phyloP scores from a whole-genome alignment of 2,113 vertebrate genomes.

The Panurus biarmicus region DNA sequence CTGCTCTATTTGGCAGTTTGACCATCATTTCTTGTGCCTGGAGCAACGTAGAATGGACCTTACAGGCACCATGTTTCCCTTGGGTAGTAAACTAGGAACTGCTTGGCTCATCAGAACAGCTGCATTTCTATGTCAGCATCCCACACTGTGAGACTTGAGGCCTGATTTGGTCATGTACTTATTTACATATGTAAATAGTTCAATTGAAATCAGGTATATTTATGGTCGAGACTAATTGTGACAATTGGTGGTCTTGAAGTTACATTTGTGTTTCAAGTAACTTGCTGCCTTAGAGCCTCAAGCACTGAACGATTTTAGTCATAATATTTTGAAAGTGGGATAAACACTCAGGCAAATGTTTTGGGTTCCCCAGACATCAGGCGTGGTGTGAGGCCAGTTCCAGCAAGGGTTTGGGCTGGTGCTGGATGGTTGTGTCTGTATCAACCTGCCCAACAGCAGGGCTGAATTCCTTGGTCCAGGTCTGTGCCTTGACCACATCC shows the following conservation, averaged over 20 bases:
- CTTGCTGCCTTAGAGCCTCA: background rate
- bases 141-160: background rate
- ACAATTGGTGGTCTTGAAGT: slow-evolving; percentile 17
- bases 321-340: slow-evolving; percentile 50
- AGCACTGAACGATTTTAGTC: slow-evolving; percentile 17
- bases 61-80: background rate
- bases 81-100: background rate
- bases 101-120: background rate
- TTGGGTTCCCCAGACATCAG: background rate
- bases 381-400: background rate
- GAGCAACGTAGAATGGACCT: background rate
- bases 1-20: background rate
- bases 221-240: background rate
- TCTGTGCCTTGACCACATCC: background rate
- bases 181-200: background rate
- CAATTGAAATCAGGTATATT: background rate
- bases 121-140: background rate
- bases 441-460: background rate
- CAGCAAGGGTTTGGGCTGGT: background rate
- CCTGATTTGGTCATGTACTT: background rate
- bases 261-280: background rate
- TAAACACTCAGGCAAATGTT: slow-evolving; percentile 18
- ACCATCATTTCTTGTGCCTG: background rate
- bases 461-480: background rate
- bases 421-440: background rate